These are phyloP conservation scores for Clamator glandarius DNA, from an alignment of 2,797 vertebrate species.

Conservation along the genomic window DNA sequence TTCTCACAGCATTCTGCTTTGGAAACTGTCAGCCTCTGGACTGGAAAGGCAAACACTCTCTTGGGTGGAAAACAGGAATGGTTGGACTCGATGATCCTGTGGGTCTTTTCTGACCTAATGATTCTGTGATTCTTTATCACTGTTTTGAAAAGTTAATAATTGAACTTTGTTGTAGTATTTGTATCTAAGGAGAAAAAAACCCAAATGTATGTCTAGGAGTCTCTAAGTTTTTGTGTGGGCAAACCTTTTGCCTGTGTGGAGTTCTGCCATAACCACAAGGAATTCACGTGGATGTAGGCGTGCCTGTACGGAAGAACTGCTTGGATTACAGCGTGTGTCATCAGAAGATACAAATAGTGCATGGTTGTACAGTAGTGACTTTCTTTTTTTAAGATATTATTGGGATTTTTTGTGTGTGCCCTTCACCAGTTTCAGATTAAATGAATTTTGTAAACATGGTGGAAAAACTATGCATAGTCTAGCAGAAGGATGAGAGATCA, in stretches of 20 bases:
- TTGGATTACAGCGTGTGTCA: neutral
- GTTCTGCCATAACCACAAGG: neutral
- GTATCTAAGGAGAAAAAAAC: neutral
- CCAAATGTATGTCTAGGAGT: rapidly evolving
- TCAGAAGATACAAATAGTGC: neutral
- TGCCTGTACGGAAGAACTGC: neutral
- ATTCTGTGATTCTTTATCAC: neutral
- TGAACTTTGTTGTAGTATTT: neutral
- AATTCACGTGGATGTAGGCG: neutral
- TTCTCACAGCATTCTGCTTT: too few species aligned
- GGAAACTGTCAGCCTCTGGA: too few species aligned
- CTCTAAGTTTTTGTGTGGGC: neutral
- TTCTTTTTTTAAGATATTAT: neutral
- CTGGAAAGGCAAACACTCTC: too few species aligned
- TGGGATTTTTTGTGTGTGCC: neutral
- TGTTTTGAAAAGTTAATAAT: neutral
- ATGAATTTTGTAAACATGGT: neutral
- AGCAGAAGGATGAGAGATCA: neutral
- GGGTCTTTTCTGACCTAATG: too few species aligned
- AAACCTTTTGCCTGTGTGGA: neutral
- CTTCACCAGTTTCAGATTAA: neutral
- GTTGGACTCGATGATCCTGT: too few species aligned
- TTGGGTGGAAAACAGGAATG: too few species aligned
- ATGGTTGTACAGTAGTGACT: neutral
- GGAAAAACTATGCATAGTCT: neutral